Evolutionary conservation across 2,888 invertebrate genomes (phyloP).

Genomic region (Mythimna albipuncta): DNA sequence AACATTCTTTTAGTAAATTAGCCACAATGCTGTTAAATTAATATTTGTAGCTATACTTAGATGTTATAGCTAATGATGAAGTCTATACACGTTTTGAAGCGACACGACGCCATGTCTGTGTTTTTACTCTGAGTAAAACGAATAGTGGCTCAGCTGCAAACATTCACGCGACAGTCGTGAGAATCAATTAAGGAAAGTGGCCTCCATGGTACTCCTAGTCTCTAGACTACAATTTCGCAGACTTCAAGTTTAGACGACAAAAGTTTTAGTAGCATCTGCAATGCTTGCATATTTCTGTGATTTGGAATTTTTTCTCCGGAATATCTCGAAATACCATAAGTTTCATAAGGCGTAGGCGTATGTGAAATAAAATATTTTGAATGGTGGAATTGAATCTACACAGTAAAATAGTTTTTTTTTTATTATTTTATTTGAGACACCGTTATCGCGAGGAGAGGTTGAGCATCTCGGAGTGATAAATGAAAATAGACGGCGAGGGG

Average conservation of each 20-base stretch:
- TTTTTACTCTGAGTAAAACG: slow-evolving; percentile 52
- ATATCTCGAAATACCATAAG: not conserved
- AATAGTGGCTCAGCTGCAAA: slow-evolving; percentile 50
- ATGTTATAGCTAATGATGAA: slow-evolving; percentile 35
- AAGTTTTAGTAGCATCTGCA: slow-evolving; percentile 40
- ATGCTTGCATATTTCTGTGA: slow-evolving; percentile 1
- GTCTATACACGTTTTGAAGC: slow-evolving; percentile 39
- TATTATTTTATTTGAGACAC: slow-evolving; percentile 60
- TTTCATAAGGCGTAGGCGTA: too few species aligned
- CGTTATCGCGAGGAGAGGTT: slow-evolving; percentile 70
- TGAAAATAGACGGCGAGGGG: slow-evolving; percentile 89
- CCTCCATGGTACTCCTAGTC: slow-evolving; percentile 39
- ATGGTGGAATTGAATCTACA: not conserved
- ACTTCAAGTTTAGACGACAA: slow-evolving; percentile 53
- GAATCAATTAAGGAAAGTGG: slow-evolving; percentile 61
- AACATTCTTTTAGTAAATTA: slow-evolving; percentile 48
- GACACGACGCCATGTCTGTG: slow-evolving; percentile 41
- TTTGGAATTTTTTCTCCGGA: slow-evolving; percentile 6
- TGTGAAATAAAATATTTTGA: too few species aligned
- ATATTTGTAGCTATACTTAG: slow-evolving; percentile 27
- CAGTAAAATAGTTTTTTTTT: slow-evolving; percentile 22
- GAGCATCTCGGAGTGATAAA: slow-evolving; percentile 84
- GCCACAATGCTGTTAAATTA: slow-evolving; percentile 41
- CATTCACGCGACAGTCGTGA: slow-evolving; percentile 54
- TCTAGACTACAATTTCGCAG: slow-evolving; percentile 52